These are phyloP conservation scores for Octonoba sinensis DNA, from an alignment of 2,888 invertebrate genomes.

Conservation along the genomic window DNA sequence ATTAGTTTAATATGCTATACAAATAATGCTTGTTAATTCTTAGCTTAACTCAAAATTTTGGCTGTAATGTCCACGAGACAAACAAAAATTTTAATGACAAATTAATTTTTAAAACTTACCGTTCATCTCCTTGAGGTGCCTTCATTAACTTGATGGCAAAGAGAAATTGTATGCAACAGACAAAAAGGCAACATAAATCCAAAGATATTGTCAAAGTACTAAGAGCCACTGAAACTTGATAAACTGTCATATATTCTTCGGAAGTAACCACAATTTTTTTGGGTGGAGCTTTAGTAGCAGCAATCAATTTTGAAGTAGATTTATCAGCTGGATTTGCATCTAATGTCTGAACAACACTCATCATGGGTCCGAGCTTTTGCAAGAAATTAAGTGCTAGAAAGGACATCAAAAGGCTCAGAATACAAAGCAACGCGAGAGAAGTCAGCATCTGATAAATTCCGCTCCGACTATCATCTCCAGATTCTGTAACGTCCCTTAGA, in stretches of 20 bases:
- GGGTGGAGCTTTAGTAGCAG: conserved; percentile 29
- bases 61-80: background rate
- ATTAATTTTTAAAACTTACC: conserved; percentile 72
- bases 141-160: conserved; percentile 93
- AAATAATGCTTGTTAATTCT: too few species aligned
- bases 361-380: conserved; percentile 77
- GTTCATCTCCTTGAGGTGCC: conserved; percentile 83
- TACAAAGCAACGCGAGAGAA: conserved; percentile 85
- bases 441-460: conserved; percentile 85
- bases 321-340: conserved; percentile 14
- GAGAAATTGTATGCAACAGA: conserved; percentile 93
- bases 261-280: conserved; percentile 74
- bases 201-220: conserved; percentile 89
- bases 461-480: conserved; percentile 68
- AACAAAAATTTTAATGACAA: background rate
- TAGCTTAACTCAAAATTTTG: too few species aligned
- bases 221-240: conserved; percentile 91
- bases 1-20: too few species aligned
- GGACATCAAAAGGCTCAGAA: conserved; percentile 87
- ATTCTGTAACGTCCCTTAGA: conserved; percentile 1
- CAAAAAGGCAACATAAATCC: conserved; percentile 90
- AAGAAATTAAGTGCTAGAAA: conserved; percentile 86
- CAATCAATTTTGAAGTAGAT: background rate
- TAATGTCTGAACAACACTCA: conserved; percentile 43
- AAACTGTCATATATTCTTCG: conserved; percentile 88